Evolutionary conservation across 2,888 invertebrate genomes (phyloP).

Genomic region (Cerastoderma edule): DNA sequence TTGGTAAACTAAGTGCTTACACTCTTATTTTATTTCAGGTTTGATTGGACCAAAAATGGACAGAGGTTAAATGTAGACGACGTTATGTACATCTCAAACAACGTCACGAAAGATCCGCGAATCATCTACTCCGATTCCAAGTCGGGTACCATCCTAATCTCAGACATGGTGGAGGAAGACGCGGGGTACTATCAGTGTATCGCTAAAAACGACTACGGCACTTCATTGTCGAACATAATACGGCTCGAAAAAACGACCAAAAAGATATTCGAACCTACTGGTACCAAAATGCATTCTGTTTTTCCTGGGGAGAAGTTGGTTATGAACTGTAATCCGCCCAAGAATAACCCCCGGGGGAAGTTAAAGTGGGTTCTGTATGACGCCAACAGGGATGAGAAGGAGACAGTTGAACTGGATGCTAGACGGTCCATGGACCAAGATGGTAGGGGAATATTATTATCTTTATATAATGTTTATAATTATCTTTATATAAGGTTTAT

Average conservation of each 20-base stretch:
- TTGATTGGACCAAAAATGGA: conserved; percentile 75
- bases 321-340: conserved; percentile 59
- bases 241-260: conserved; percentile 92
- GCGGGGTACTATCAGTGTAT: conserved; percentile 97
- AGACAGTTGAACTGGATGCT: conserved; percentile 85
- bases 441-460: too few species aligned
- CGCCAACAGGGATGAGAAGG: conserved; percentile 35
- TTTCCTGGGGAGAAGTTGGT: conserved; percentile 41
- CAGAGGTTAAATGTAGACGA: conserved; percentile 60
- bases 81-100: conserved; percentile 47
- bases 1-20: too few species aligned
- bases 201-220: conserved; percentile 96
- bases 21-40: conserved; percentile 60
- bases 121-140: conserved; percentile 33
- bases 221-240: conserved; percentile 97
- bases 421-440: conserved; percentile 97
- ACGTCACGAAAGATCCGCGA: conserved; percentile 35
- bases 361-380: conserved; percentile 47
- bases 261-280: conserved; percentile 33
- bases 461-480: too few species aligned
- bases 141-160: conserved; percentile 64
- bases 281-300: conserved; percentile 18
- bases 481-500: too few species aligned
- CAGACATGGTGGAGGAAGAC: conserved; percentile 87
- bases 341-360: conserved; percentile 50